A percentile compares a stretch with the other conserved stretches of the same genome.
These are phyloP conservation scores for Tupiocoris notatus DNA, from an alignment of 2,888 invertebrate genomes.

Conservation along the genomic window DNA sequence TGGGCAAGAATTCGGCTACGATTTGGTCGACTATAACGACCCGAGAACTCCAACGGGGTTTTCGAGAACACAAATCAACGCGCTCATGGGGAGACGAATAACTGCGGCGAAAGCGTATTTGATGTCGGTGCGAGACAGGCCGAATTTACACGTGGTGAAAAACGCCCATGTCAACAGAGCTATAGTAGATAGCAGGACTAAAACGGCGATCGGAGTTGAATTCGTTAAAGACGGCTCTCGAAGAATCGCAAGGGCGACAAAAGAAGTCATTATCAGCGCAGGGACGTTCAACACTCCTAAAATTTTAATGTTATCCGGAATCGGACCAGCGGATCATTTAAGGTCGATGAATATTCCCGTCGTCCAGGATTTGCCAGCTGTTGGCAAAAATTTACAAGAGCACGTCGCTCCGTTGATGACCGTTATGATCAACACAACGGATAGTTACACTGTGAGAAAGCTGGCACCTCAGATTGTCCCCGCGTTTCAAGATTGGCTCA, in stretches of 20 bases:
- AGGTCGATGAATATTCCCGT: slow-evolving; percentile 58
- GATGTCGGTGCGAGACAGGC: slow-evolving; percentile 44
- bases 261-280: slow-evolving; percentile 70
- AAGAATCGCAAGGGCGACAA: slow-evolving; percentile 58
- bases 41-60: slow-evolving; percentile 43
- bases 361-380: slow-evolving; percentile 59
- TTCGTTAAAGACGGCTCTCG: slow-evolving; percentile 57
- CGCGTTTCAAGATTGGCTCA: slow-evolving; percentile 60
- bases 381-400: slow-evolving; percentile 61
- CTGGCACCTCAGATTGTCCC: slow-evolving; percentile 9
- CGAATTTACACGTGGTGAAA: slow-evolving; percentile 62
- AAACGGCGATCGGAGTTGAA: slow-evolving; percentile 60
- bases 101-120: slow-evolving; percentile 48
- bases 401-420: slow-evolving; percentile 40
- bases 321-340: slow-evolving; percentile 63
- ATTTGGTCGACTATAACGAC: slow-evolving; percentile 60
- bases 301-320: slow-evolving; percentile 74
- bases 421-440: slow-evolving; percentile 42
- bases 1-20: slow-evolving; percentile 67
- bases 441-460: slow-evolving; percentile 37
- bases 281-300: slow-evolving; percentile 78
- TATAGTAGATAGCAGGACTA: slow-evolving; percentile 57
- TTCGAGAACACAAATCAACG: slow-evolving; percentile 45
- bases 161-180: slow-evolving; percentile 59
- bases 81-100: slow-evolving; percentile 41